phyloP scores from a whole-genome alignment of 2,797 vertebrate genomes.

The Lacerta viridis region DNA sequence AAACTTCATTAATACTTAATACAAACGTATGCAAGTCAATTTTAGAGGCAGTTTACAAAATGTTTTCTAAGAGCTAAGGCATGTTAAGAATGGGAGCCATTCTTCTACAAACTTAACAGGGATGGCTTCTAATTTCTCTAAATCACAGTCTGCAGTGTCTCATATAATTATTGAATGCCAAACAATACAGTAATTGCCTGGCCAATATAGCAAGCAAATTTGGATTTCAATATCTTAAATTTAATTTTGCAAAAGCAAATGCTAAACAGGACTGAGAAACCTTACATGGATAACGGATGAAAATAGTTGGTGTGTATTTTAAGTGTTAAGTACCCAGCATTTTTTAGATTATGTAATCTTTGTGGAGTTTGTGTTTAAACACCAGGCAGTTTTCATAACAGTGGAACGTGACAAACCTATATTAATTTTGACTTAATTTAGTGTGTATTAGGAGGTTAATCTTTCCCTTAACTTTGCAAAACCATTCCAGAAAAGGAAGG shows the following conservation, averaged over 20 bases:
- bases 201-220: neutral
- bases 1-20: no score
- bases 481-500: neutral
- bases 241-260: neutral
- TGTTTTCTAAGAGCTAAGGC: no score
- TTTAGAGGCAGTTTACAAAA: no score
- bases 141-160: neutral
- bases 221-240: neutral
- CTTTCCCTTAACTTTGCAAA: constrained; percentile 3
- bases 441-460: neutral
- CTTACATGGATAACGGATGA: neutral
- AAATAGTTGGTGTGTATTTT: neutral
- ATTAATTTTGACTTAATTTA: constrained; percentile 18
- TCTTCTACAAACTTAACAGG: neutral
- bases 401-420: neutral
- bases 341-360: constrained; percentile 22
- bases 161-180: neutral
- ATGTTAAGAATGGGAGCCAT: neutral
- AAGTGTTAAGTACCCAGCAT: neutral
- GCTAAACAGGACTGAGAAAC: neutral
- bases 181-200: neutral
- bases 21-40: no score
- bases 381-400: constrained; percentile 47
- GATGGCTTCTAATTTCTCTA: neutral
- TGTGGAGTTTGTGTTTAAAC: constrained; percentile 55